Evolutionary conservation across 37 sponge, comb jelly and placozoan species (phyloP), one percentile per base, ranked within the genome.

Genomic region (Amphimedon queenslandica): DNA sequence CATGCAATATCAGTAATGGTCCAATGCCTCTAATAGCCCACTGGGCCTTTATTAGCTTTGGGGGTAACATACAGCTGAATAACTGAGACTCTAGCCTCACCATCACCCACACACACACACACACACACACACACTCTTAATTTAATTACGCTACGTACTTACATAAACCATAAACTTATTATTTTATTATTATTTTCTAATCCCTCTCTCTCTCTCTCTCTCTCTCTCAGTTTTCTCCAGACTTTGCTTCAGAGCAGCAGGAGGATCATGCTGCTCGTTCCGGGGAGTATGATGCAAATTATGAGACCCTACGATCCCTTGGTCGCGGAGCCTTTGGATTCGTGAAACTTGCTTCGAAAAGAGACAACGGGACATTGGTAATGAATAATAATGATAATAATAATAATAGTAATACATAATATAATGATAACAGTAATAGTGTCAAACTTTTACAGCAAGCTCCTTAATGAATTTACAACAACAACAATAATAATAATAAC

Each of bases 251-350:
- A 11, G 55, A 43, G 47, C 71, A 27, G 3, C 71, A 60, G 27
- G 85, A 84, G 39, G 85, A 84, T 37, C 4, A 11, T 2, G 30
- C 77, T 0, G 84, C 94, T 5, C 37, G 63, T 47, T 72, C 70
- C 13, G 96, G 96, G 27, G 89, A 84, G 70, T 95, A 92, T 64
- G 63, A 11, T 3, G 38, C 58, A 13, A 61, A 39, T 56, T 95
- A 92, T 55, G 73, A 80, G 37, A 92, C 83, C 16, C 72, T 88
- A 37, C 70, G 42, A 37, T 57, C 78, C 35, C 70, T 95, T 51
- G 96, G 96, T 1, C 88, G 85, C 40, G 96, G 96, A 61, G 96
- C 96, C 0, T 95, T 95, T 79, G 96, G 96, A 29, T 85, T 85
- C 76, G 96, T 95, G 33, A 80, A 76, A n/a, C 41, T 82, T 28